phyloP scores from a whole-genome alignment of 1,140 invertebrate species.

The Pararge aegeria region DNA sequence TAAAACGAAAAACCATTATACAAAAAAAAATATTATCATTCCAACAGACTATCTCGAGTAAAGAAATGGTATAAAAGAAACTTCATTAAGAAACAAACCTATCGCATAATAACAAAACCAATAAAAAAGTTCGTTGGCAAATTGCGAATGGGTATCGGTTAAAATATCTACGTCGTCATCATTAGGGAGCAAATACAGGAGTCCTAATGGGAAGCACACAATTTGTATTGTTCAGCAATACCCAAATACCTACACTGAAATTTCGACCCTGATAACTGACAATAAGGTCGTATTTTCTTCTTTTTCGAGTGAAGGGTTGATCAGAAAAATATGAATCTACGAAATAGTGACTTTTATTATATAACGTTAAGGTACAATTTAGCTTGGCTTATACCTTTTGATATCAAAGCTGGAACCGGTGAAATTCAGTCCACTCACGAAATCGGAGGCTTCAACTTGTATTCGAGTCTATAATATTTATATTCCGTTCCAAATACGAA shows the following conservation, averaged over 20 bases:
- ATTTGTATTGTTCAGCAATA: slow-evolving; percentile 16
- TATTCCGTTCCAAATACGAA: slow-evolving; percentile 20
- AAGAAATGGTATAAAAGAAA: neutral
- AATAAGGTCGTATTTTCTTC: neutral
- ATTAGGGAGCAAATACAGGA: slow-evolving; percentile 11
- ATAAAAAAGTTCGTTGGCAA: neutral
- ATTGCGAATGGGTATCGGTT: neutral
- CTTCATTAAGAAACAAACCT: slow-evolving; percentile 6
- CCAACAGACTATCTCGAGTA: no score
- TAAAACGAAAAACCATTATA: no score
- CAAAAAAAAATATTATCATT: no score
- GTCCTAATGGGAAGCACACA: slow-evolving; percentile 12
- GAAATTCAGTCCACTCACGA: slow-evolving; percentile 47
- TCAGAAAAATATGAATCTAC: slow-evolving; percentile 4
- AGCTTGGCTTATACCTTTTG: neutral
- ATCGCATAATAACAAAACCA: neutral
- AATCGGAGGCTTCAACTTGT: slow-evolving; percentile 44
- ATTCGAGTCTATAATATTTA: slow-evolving; percentile 35
- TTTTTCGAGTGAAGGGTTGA: slow-evolving; percentile 9
- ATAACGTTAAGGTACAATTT: slow-evolving; percentile 5
- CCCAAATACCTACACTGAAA: neutral
- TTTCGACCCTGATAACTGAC: neutral
- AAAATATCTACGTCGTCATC: slow-evolving; percentile 12
- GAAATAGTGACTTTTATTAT: neutral
- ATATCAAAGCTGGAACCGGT: slow-evolving; percentile 30